These are phyloP conservation scores for Tetranychus cinnabarinus DNA, from an alignment of 1,140 invertebrate genomes.

Conservation along the genomic window DNA sequence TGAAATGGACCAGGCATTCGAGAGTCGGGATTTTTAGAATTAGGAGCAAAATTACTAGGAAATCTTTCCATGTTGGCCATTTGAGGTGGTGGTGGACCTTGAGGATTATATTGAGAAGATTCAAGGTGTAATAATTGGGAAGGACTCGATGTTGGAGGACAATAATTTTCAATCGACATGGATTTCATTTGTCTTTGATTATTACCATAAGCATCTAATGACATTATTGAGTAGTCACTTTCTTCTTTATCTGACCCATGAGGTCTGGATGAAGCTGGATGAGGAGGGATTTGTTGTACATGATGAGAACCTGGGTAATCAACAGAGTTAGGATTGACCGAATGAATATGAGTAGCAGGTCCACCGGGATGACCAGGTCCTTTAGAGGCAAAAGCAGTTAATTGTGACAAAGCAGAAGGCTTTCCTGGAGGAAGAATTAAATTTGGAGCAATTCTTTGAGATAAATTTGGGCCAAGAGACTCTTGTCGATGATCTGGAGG, in stretches of 20 bases:
- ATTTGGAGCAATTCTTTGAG: neutral
- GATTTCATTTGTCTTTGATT: neutral
- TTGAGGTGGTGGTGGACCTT: neutral
- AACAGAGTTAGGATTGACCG: neutral
- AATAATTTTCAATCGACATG: too few relatives aligned
- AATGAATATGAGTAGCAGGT: neutral
- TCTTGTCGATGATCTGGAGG: neutral
- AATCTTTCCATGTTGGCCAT: neutral
- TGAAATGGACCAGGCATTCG: neutral
- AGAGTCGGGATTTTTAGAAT: neutral
- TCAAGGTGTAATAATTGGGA: neutral
- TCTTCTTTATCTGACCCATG: neutral
- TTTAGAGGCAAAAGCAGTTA: slow-evolving; percentile 6
- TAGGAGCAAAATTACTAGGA: neutral
- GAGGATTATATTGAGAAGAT: neutral
- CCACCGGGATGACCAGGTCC: neutral
- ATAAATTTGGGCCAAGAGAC: neutral
- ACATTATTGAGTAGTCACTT: neutral
- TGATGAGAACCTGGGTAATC: neutral
- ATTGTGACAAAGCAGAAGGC: slow-evolving; percentile 6
- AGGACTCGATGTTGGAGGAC: neutral
- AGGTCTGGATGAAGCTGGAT: neutral
- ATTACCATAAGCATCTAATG: neutral
- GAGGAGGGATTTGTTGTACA: neutral
- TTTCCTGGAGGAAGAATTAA: neutral